Evolutionary conservation across 64 coral and sea anemone genomes (phyloP).

Genomic region (Cladopsammia gracilis): DNA sequence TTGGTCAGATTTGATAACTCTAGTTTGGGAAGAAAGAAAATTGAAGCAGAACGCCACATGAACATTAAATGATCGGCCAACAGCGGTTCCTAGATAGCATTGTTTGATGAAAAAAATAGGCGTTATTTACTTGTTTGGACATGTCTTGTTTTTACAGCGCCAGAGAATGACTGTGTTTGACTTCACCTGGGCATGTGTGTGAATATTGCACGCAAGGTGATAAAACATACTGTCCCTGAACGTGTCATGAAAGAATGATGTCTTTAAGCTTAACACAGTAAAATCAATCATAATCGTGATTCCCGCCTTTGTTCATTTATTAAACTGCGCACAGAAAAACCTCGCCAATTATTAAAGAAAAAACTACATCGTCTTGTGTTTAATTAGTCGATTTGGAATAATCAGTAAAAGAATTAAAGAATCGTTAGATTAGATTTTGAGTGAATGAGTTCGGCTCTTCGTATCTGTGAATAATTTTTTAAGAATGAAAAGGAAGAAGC

Average conservation of each 20-base stretch:
- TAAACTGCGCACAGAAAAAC: constrained; percentile 28
- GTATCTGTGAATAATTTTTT: too few species aligned
- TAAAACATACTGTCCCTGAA: constrained; percentile 10
- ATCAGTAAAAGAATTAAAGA: neutral
- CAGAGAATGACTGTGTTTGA: constrained; percentile 11
- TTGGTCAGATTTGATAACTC: too few species aligned
- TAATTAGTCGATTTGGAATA: constrained; percentile 47
- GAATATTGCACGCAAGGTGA: constrained; percentile 26
- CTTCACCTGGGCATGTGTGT: constrained; percentile 18
- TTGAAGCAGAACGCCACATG: too few species aligned
- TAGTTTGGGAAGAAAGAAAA: too few species aligned
- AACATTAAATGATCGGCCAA: neutral
- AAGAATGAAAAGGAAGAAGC: too few species aligned
- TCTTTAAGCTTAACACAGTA: neutral
- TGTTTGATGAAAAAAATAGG: neutral
- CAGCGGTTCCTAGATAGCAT: neutral
- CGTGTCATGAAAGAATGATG: constrained; percentile 10
- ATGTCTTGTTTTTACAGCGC: neutral
- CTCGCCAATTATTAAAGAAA: constrained; percentile 39
- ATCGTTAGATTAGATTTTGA: neutral
- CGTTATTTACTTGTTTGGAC: constrained; percentile 28
- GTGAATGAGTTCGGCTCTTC: neutral
- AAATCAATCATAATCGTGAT: neutral
- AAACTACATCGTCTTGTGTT: constrained; percentile 24
- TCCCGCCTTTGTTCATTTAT: constrained; percentile 74